Percentiles rank a stretch among this genome's conserved stretches.
Evolutionary conservation across 2,888 invertebrate genomes (phyloP).

Genomic region (Andrena camellia): DNA sequence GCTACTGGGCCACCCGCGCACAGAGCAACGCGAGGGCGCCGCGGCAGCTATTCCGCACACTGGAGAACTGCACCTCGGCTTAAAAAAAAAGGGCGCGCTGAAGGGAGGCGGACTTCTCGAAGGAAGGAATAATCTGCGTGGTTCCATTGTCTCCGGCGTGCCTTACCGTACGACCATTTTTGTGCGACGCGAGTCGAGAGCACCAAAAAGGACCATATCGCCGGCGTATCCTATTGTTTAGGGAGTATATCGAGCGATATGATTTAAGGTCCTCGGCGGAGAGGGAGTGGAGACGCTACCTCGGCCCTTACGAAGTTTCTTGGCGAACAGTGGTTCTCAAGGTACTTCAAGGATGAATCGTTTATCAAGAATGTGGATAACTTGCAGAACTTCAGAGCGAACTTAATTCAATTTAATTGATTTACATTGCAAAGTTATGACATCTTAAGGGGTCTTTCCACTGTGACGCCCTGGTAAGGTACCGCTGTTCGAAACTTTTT

Average conservation of each 20-base stretch:
- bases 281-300: constrained; percentile 29
- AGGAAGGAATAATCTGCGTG: constrained; percentile 59
- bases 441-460: too few species aligned
- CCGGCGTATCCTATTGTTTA: constrained; percentile 71
- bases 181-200: constrained; percentile 42
- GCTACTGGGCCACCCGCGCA: constrained; percentile 77
- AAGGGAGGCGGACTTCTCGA: constrained; percentile 37
- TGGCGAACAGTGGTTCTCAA: constrained; percentile 67
- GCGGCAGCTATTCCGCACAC: constrained; percentile 26
- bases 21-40: constrained; percentile 19
- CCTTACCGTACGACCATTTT: constrained; percentile 70
- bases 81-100: constrained; percentile 32
- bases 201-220: constrained; percentile 68
- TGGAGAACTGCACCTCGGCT: constrained; percentile 19
- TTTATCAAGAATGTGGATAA: background rate
- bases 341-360: background rate
- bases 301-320: constrained; percentile 26
- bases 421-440: too few species aligned
- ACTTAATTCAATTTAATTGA: background rate
- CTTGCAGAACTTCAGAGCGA: background rate
- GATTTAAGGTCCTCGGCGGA: constrained; percentile 68
- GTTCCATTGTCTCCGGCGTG: constrained; percentile 71
- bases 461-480: too few species aligned
- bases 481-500: too few species aligned
- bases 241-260: constrained; percentile 74